Percentiles rank a stretch among this genome's conserved stretches.
phyloP scores from a whole-genome alignment of 2,797 vertebrate genomes.

The Rousettus madagascariensis region DNA sequence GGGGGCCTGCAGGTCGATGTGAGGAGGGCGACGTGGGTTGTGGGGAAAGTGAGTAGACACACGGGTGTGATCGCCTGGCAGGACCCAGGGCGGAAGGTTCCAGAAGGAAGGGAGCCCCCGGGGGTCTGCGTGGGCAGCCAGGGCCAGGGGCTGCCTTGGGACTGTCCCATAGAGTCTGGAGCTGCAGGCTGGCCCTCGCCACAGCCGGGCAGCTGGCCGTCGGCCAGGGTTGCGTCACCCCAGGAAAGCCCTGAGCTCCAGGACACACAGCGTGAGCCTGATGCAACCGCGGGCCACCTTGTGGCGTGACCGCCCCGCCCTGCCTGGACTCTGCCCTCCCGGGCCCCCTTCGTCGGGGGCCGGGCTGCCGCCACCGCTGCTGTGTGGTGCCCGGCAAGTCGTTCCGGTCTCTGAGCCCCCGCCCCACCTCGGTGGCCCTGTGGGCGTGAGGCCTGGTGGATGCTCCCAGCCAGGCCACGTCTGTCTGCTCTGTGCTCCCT shows the following conservation, averaged over 20 bases:
- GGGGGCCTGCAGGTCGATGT: too few relatives aligned
- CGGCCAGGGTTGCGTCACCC: not conserved
- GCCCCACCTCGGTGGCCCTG: rapidly evolving
- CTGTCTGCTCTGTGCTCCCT: not conserved
- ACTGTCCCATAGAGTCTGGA: rapidly evolving
- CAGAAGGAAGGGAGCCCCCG: not conserved
- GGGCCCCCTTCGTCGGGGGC: too few relatives aligned
- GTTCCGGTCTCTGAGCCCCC: not conserved
- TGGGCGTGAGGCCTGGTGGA: rapidly evolving
- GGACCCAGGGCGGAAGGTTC: too few relatives aligned
- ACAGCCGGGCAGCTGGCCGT: not conserved
- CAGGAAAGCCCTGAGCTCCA: rapidly evolving
- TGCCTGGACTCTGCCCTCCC: not conserved
- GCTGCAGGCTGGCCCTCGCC: not conserved
- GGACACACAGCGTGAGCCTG: not conserved
- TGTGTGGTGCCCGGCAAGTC: not conserved
- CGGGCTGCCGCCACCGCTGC: rapidly evolving
- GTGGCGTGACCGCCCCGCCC: not conserved
- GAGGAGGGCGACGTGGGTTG: too few relatives aligned
- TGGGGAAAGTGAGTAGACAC: too few relatives aligned
- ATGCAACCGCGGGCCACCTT: not conserved
- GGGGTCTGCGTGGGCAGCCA: rapidly evolving
- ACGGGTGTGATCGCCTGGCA: too few relatives aligned
- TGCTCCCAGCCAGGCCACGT: not conserved
- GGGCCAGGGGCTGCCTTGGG: not conserved